Base-by-base conservation (phyloP, 2,888 invertebrate species). In the Arrhopalites spinosus region DNA sequence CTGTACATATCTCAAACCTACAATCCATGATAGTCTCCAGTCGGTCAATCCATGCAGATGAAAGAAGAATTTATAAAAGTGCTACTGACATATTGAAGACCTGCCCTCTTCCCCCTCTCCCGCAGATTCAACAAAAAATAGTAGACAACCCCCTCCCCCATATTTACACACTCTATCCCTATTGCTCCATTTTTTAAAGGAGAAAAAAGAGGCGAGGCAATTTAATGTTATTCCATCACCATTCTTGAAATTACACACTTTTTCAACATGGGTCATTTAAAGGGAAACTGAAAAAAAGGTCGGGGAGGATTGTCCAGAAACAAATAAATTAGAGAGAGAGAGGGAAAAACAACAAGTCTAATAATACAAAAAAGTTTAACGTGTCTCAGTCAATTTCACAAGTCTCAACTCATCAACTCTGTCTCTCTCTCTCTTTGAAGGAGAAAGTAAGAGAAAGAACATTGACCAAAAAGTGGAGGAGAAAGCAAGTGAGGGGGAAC, bases 51-150 rank as follows among this genome's bases (percentile, higher is more conserved):
- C 61, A 61, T 68, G 69, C 45, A 63, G 30, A 43, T 29, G 64
- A 70, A 75, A 36, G n/a, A n/a, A 36, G 11, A 36, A 36, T 75
- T 75, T 75, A 75, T 75, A 45, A 36, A 70, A 70, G 36, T 36
- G 36, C 11, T 36, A 53, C 68, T 67, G 74, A 67, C 74, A 74
- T 74, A 73, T 73, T 50, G 50, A 64, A 29, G 7, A 56, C 69
- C 53, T 69, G 69, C 53, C 69, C 69, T 69, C 53, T 69, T 53
- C 53, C 69, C 69, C 53, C 53, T 20, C 43, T 30, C 3, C 64
- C 11, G 36, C 11, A 36, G 3, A 36, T 36, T 36, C 36, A 7
- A 36, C 36, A 36, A 36, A 36, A 7, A 36, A 3, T 7, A 36
- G n/a, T 30, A 29, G 64, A 13, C n/a, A n/a, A 30, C 64, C 15